These are phyloP conservation scores for Sphaerodactylus townsendi DNA, from an alignment of 2,113 vertebrate species.

Conservation along the genomic window DNA sequence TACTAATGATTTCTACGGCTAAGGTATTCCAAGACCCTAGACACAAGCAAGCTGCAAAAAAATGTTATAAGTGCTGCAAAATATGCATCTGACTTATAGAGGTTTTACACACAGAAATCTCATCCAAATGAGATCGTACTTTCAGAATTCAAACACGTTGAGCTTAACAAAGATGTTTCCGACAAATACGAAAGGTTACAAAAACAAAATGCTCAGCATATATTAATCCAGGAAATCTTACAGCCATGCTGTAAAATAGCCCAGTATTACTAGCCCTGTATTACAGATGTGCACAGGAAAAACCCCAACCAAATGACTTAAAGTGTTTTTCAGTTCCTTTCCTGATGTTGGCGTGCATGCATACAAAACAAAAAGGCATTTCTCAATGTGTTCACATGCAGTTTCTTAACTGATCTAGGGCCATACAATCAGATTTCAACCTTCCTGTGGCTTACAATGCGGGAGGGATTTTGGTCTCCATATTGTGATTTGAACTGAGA, in stretches of 20 bases:
- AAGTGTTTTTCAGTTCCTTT: no score
- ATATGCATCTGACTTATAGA: background rate
- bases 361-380: no score
- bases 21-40: background rate
- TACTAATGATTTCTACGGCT: conserved; percentile 47
- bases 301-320: no score
- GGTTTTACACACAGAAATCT: background rate
- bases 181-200: background rate
- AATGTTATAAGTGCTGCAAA: background rate
- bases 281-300: background rate
- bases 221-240: background rate
- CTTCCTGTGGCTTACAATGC: no score
- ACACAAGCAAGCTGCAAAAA: background rate
- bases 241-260: background rate
- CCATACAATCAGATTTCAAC: no score
- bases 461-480: background rate
- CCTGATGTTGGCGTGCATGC: no score
- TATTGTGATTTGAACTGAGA: background rate
- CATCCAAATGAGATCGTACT: background rate
- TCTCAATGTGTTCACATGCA: no score
- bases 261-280: background rate
- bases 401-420: no score
- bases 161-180: background rate
- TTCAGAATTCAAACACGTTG: background rate
- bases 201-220: background rate